phyloP scores from a whole-genome alignment of 2,797 vertebrate genomes.

The Phalanger gymnotis region DNA sequence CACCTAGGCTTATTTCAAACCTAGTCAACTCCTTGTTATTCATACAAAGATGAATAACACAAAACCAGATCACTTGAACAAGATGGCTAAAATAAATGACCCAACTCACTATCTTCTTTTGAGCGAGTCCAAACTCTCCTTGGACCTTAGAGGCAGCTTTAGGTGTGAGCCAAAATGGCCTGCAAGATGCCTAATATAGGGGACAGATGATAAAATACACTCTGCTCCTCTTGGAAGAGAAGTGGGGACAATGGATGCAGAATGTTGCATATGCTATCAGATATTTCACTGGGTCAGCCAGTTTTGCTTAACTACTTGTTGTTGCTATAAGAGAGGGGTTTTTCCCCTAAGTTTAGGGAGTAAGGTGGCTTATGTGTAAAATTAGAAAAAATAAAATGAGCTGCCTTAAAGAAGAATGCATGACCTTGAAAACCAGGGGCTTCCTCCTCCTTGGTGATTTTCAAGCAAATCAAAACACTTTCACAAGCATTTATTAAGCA shows the following conservation, averaged over 20 bases:
- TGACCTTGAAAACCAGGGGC: background rate
- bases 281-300: background rate
- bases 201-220: background rate
- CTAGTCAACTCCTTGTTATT: slow-evolving; percentile 5
- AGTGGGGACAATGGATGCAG: background rate
- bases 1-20: slow-evolving; percentile 35
- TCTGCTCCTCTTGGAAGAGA: background rate
- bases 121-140: background rate
- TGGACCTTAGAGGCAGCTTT: background rate
- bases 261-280: background rate
- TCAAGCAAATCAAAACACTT: background rate
- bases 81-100: background rate
- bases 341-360: background rate
- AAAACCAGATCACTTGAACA: background rate
- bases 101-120: background rate
- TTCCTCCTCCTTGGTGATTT: background rate
- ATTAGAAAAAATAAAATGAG: background rate
- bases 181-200: background rate
- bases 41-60: background rate
- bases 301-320: background rate
- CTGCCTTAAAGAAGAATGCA: background rate
- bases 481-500: slow-evolving; percentile 4
- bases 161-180: background rate
- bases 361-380: background rate
- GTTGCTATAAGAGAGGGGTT: background rate